phyloP scores from a whole-genome alignment of 2,888 invertebrate species.

The Cheilosia pagana region DNA sequence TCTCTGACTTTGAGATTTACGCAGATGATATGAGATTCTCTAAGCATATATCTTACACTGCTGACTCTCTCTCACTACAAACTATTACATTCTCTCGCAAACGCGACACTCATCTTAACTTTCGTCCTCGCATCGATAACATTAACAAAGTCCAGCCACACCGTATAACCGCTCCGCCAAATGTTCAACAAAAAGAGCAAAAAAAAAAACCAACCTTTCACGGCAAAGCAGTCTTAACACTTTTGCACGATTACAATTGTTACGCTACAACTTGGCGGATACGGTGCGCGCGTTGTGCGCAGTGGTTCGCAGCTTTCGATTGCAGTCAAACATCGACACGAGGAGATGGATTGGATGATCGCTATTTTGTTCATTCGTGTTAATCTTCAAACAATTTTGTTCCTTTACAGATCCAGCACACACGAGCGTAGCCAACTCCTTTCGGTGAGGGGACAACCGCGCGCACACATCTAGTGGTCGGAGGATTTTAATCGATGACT shows the following conservation, averaged over 20 bases:
- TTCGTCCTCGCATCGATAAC: too few species aligned
- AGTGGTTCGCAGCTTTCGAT: conserved; percentile 26
- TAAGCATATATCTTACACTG: too few species aligned
- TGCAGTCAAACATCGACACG: conserved; percentile 51
- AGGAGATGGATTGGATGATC: conserved; percentile 61
- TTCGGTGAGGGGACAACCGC: conserved; percentile 17
- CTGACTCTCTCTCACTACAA: too few species aligned
- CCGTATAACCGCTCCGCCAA: conserved; percentile 2
- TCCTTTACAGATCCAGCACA: conserved; percentile 8
- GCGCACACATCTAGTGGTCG: conserved; percentile 41
- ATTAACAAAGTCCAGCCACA: conserved; percentile 11
- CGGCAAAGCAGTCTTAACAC: conserved; percentile 51
- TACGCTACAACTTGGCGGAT: conserved; percentile 48
- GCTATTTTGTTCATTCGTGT: conserved; percentile 71
- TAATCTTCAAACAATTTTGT: conserved; percentile 67
- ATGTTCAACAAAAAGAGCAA: neutral
- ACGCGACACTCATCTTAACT: too few species aligned
- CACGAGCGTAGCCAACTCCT: neutral
- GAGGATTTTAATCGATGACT: conserved; percentile 68
- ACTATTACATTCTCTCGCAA: too few species aligned
- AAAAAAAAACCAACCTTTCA: conserved; percentile 22
- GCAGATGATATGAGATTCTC: too few species aligned
- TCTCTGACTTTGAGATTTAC: too few species aligned
- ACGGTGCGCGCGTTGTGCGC: conserved; percentile 14
- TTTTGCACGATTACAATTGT: conserved; percentile 63